phyloP scores from a whole-genome alignment of 2,113 vertebrate species.

The Oriolus oriolus region DNA sequence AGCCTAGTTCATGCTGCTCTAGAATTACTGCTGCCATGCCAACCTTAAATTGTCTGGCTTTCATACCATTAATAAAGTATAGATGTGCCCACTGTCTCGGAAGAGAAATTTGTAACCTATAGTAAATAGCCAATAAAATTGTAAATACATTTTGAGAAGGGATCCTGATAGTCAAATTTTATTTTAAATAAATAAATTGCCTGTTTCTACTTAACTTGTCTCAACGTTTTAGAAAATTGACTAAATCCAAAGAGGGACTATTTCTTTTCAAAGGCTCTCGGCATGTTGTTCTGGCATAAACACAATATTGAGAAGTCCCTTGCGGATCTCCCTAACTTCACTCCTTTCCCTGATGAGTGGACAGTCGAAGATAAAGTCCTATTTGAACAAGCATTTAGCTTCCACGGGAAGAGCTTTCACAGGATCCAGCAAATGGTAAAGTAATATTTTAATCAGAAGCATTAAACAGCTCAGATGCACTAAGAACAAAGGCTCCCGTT shows the following conservation, averaged over 20 bases:
- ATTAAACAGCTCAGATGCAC: background rate
- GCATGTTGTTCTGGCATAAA: constrained; percentile 99
- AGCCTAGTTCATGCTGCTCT: background rate
- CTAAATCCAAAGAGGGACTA: constrained; percentile 56
- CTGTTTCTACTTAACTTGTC: constrained; percentile 6
- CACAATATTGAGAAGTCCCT: constrained; percentile 98
- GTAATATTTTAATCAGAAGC: background rate
- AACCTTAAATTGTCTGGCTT: constrained; percentile 1
- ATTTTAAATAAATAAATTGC: background rate
- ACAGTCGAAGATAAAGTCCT: constrained; percentile 98
- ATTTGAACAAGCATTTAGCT: constrained; percentile 98
- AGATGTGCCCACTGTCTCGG: background rate
- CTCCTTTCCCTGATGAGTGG: constrained; percentile 98
- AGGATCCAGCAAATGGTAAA: constrained; percentile 98
- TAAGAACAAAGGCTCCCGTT: background rate
- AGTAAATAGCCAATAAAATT: background rate
- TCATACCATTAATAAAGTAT: background rate
- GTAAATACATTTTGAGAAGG: background rate
- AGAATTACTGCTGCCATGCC: constrained; percentile 44
- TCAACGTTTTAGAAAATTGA: constrained; percentile 16
- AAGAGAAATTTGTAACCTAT: background rate
- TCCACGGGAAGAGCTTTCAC: constrained; percentile 99
- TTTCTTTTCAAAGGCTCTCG: constrained; percentile 85
- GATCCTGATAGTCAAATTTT: background rate
- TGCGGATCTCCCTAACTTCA: constrained; percentile 97